Base-by-base conservation (phyloP, 1,140 invertebrate species). In the Caenorhabditis latens region DNA sequence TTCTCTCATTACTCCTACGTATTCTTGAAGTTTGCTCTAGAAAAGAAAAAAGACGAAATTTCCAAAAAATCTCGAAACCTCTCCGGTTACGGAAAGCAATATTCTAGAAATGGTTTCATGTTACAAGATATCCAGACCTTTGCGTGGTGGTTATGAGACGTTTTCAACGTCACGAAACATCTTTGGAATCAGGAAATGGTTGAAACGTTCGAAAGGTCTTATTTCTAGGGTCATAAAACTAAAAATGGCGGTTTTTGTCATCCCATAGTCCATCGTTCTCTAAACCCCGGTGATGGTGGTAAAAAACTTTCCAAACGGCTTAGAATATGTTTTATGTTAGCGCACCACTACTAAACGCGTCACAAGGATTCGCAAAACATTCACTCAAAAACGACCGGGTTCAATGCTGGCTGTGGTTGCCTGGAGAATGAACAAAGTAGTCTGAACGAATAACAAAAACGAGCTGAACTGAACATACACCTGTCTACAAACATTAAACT, bases 51-150 rank as follows among this genome's bases (percentile, higher is more conserved):
- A 24, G 19, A 11, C 65, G 16, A 79, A 79, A 50, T 79, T 79
- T 50, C 71, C n/a, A 79, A 79, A 79, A 79, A 79, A 79, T 79
- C 71, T 79, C 71, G 46, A 79, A 79, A 50, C 71, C 71, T 79
- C 71, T 79, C 71, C 71, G 71, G 71, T 79, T 79, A 79, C 71
- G 71, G 71, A 79, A 79, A 79, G 46, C 71, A 79, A 79, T 79
- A 79, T 79, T 79, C 71, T 79, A 50, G 71, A n/a, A 79, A 50
- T 79, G 71, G 46, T 79, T 53, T 79, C 71, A 79, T 79, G 71
- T 79, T 79, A 53, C 71, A 79, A 79, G 71, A 79, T 79, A 79
- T 79, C 71, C 24, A 43, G 65, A 43, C 65, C 46, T 79, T 79
- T 79, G 71, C 46, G 46, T 50, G 46, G 71, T 50, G 71, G 71